These are phyloP conservation scores for Drosophila lini DNA, from an alignment of 1,140 invertebrate genomes.

Conservation along the genomic window DNA sequence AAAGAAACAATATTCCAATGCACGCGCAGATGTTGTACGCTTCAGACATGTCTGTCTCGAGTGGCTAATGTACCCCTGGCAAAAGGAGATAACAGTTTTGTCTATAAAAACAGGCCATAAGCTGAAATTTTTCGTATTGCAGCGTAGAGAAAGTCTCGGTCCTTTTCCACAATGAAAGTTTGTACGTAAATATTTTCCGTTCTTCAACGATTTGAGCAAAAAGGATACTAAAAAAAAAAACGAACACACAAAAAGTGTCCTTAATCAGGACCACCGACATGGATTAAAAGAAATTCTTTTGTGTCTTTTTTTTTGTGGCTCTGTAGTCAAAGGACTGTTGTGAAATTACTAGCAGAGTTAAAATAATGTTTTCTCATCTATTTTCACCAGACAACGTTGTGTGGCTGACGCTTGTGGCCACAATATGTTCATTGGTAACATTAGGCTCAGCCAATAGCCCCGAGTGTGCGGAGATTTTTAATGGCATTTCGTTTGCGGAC, in stretches of 20 bases:
- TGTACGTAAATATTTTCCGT: neutral
- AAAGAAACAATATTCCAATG: neutral
- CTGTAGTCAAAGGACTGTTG: neutral
- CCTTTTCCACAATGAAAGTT: conserved; percentile 3
- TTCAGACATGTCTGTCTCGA: neutral
- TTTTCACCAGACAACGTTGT: conserved; percentile 44
- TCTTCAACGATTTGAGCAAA: neutral
- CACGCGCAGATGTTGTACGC: conserved; percentile 2
- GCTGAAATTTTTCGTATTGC: neutral
- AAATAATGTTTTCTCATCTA: neutral
- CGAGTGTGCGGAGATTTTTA: conserved; percentile 42
- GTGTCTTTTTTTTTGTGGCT: neutral
- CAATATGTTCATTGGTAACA: conserved; percentile 26
- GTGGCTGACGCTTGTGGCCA: conserved; percentile 47
- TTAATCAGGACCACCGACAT: neutral
- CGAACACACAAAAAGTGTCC: neutral
- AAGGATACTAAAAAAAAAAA: neutral
- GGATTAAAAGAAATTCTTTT: conserved; percentile 5
- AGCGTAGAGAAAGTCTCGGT: neutral
- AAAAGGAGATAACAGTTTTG: conserved; percentile 3
- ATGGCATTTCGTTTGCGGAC: conserved; percentile 53
- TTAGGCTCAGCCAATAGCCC: conserved; percentile 22
- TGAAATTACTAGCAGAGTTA: neutral
- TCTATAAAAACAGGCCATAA: conserved; percentile 1
- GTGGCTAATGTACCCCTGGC: conserved; percentile 1